phyloP scores from a whole-genome alignment of 2,797 vertebrate species.

The Pseudopleuronectes americanus region DNA sequence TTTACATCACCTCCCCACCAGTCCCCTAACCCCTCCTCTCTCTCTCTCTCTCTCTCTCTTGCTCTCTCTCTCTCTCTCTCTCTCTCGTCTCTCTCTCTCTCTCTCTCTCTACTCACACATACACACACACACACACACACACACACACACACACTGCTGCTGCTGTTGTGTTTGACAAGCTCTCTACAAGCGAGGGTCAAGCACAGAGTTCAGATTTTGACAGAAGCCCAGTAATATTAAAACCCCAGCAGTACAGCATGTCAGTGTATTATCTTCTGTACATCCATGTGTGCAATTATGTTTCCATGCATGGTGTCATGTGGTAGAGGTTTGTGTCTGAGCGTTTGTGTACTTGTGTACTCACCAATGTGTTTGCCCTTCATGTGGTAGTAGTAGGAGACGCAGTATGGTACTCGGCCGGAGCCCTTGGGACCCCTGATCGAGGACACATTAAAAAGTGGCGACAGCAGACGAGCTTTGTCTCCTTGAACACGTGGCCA shows the following conservation, averaged over 20 bases:
- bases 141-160: conserved; percentile 16
- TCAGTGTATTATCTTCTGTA: conserved; percentile 6
- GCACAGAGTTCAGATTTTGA: conserved; percentile 45
- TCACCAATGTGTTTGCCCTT: conserved; percentile 98
- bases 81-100: too few relatives aligned
- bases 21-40: too few relatives aligned
- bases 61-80: too few relatives aligned
- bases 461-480: conserved; percentile 93
- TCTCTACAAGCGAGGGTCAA: conserved; percentile 46
- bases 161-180: conserved; percentile 33
- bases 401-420: conserved; percentile 86
- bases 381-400: conserved; percentile 99
- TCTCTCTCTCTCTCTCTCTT: not conserved
- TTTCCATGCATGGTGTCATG: conserved; percentile 7
- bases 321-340: not conserved
- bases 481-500: conserved; percentile 90
- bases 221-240: conserved; percentile 27
- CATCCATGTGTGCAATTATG: not conserved
- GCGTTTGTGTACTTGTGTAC: conserved; percentile 59
- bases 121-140: conserved; percentile 1
- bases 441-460: conserved; percentile 91
- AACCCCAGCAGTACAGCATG: not conserved
- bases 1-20: conserved; percentile 7
- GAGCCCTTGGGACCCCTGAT: conserved; percentile 83
- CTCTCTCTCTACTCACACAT: too few relatives aligned